Evolutionary conservation across 2,797 vertebrate genomes (phyloP).

Genomic region (Megalops cyprinoides): DNA sequence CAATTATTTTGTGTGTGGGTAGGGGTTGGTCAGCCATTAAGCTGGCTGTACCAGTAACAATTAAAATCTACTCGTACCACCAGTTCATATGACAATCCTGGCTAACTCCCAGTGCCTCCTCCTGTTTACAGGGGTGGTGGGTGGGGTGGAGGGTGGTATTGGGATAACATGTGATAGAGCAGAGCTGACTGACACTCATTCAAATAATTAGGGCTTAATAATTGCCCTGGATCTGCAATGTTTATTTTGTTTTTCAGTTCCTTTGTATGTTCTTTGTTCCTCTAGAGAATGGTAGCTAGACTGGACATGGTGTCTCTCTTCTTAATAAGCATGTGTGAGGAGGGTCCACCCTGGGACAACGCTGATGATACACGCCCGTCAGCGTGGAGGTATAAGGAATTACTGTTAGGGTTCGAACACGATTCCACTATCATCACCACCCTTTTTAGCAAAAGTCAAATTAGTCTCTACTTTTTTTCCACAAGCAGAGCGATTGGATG

Average conservation of each 20-base stretch:
- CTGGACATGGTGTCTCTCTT: not conserved
- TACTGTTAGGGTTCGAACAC: not conserved
- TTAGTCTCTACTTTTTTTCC: conserved; percentile 57
- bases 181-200: conserved; percentile 61
- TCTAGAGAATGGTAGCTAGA: not conserved
- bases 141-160: too few relatives aligned
- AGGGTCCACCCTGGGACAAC: not conserved
- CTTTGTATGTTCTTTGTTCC: not conserved
- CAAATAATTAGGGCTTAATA: conserved; percentile 70
- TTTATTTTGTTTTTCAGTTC: too few relatives aligned
- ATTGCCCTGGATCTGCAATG: not conserved
- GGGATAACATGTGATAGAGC: conserved; percentile 55
- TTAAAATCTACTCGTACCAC: too few relatives aligned
- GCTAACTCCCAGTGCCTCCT: not conserved
- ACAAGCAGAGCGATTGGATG: conserved; percentile 77
- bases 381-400: not conserved
- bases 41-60: not conserved
- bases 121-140: too few relatives aligned
- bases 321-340: not conserved
- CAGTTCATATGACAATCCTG: not conserved
- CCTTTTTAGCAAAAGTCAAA: conserved; percentile 44
- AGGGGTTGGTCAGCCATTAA: too few relatives aligned
- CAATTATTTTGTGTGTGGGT: too few relatives aligned
- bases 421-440: conserved; percentile 63
- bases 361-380: not conserved